These are phyloP conservation scores for Patella vulgata DNA, from an alignment of 1,140 invertebrate genomes.

Conservation along the genomic window DNA sequence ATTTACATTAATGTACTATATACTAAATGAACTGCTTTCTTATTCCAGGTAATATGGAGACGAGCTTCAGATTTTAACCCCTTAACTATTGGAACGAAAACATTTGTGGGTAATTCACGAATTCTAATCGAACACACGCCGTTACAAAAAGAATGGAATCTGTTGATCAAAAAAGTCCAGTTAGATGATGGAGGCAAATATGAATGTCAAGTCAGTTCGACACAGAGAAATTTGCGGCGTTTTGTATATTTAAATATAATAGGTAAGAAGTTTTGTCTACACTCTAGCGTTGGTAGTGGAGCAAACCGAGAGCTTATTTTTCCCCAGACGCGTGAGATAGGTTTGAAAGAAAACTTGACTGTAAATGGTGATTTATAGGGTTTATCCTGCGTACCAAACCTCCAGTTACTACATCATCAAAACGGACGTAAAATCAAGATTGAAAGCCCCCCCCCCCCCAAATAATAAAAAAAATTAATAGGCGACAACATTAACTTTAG, in stretches of 20 bases:
- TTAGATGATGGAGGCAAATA: conserved; percentile 41
- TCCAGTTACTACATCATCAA: no score
- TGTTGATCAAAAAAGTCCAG: conserved; percentile 42
- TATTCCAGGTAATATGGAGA: conserved; percentile 46
- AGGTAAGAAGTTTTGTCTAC: not conserved
- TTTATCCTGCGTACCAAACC: no score
- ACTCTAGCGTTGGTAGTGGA: not conserved
- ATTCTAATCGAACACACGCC: conserved; percentile 37
- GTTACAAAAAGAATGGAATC: conserved; percentile 37
- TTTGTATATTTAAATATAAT: conserved; percentile 38
- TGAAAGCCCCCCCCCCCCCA: no score
- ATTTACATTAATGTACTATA: no score
- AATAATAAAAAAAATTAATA: no score
- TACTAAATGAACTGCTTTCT: no score
- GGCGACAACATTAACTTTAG: no score
- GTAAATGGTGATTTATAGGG: no score
- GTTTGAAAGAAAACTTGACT: no score
- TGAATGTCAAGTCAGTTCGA: conserved; percentile 51
- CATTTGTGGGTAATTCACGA: conserved; percentile 37
- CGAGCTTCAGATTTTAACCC: conserved; percentile 43
- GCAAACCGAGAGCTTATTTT: not conserved
- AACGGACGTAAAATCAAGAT: no score
- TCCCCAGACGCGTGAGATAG: no score
- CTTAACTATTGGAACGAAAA: conserved; percentile 40
- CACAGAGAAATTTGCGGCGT: conserved; percentile 30